Evolutionary conservation across 2,888 invertebrate species (phyloP), one percentile per base, ranked within the genome.

Genomic region (Drepana falcataria): DNA sequence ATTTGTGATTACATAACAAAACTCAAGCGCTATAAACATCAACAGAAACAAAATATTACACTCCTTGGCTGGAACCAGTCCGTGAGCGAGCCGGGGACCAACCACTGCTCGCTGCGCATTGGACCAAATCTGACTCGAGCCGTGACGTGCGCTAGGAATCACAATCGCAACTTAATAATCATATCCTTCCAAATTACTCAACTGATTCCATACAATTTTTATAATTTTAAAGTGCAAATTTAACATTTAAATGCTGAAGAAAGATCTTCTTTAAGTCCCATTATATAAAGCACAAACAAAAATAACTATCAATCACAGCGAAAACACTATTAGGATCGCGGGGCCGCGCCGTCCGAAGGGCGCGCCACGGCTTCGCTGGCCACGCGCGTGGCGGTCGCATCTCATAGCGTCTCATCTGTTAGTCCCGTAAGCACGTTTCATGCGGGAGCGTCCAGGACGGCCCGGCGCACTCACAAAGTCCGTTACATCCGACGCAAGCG

Each of bases 1-100:
- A 77, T 82, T 81, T 83, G 81, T 85, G 85, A 86, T 85, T 83
- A 81, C 70, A 78, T 79, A 87, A 84, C 85, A 85, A 84, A 85
- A 84, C 78, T 79, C 81, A 85, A 86, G 86, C 83, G 76, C 75
- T 75, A 79, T 81, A 83, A 86, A 85, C 81, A 83, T 83, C 74
- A 87, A 88, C 83, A 84, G 79, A 83, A 87, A 86, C 83, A 85
- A 83, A 83, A 79, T 71, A 79, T 73, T 76, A 74, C 73, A 73
- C 74, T 75, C 73, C 77, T 73, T 70, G 65, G 69, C 60, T 68
- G 65, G 68, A 75, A 73, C 65, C 65, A 68, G 71, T 69, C 65
- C 60, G 52, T 58, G 61, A 65, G 60, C 55, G 53, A 56, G 62
- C 61, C 71, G 68, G 72, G 69, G 75, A 65, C 66, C 37, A 4